Conservation (phyloP, 37 sponge, comb jelly and placozoan genomes). For the Geodia barretti region DNA sequence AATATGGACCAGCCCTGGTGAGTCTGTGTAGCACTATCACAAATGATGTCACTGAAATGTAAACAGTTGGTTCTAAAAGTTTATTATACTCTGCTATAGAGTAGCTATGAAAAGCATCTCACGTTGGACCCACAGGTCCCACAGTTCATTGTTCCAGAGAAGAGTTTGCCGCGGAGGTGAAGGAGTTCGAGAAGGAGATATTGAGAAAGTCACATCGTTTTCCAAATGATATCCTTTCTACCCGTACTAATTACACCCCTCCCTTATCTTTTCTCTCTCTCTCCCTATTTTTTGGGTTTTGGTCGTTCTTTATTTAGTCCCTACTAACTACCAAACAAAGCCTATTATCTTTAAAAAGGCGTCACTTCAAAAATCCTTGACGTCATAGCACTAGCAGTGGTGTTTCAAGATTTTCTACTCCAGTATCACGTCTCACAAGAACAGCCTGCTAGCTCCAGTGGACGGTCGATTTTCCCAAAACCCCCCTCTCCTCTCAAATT, state of each 20-base stretch:
- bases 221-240: slow-evolving; percentile 70
- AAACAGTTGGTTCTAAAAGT: no score
- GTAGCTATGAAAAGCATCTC: no score
- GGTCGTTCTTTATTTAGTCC: background rate
- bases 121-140: no score
- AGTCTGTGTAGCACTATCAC: no score
- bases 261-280: background rate
- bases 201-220: slow-evolving; percentile 50
- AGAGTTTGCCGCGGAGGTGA: no score
- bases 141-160: no score
- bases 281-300: background rate
- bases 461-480: slow-evolving; percentile 49
- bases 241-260: background rate
- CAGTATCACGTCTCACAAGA: slow-evolving; percentile 45
- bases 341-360: background rate
- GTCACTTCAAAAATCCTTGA: background rate
- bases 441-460: slow-evolving; percentile 18
- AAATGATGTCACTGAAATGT: no score
- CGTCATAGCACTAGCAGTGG: slow-evolving; percentile 31
- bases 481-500: background rate
- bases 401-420: slow-evolving; percentile 64
- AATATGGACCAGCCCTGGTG: no score
- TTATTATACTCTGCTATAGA: no score
- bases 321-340: background rate
- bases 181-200: slow-evolving; percentile 68